phyloP scores from a whole-genome alignment of 2,113 vertebrate genomes.

The Microcebus tavaratra region DNA sequence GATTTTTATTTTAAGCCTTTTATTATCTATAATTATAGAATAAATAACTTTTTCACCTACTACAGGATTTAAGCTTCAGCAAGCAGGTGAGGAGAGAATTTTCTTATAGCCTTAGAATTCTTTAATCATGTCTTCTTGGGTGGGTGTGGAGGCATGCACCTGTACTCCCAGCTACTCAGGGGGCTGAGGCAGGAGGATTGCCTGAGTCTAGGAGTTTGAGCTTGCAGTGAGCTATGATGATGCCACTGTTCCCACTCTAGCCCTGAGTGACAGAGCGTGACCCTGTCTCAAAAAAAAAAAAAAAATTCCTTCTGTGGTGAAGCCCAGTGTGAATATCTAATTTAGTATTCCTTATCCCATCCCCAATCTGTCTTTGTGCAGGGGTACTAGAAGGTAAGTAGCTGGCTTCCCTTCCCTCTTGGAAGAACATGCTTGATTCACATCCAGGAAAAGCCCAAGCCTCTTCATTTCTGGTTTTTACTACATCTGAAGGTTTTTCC shows the following conservation, averaged over 20 bases:
- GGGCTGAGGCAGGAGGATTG: no score
- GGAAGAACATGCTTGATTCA: background rate
- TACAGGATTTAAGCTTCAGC: background rate
- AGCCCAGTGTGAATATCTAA: background rate
- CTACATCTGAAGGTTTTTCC: background rate
- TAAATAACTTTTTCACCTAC: background rate
- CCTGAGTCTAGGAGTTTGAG: no score
- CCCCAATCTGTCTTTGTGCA: background rate
- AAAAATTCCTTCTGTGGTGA: background rate
- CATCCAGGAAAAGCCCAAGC: background rate
- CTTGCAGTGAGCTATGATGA: no score
- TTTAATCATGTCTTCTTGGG: background rate
- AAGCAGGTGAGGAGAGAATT: background rate
- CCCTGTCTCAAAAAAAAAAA: no score
- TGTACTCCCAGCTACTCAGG: no score
- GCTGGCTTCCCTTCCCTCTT: background rate
- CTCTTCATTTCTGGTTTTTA: background rate
- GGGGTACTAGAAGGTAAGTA: background rate
- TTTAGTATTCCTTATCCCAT: background rate
- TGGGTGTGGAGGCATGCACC: no score
- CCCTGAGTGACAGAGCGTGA: no score
- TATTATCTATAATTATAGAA: background rate
- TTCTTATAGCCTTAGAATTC: background rate
- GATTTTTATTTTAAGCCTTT: constrained; percentile 26
- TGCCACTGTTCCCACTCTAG: no score